Evolutionary conservation across 2,113 vertebrate genomes (phyloP).

Genomic region (Myodes glareolus): DNA sequence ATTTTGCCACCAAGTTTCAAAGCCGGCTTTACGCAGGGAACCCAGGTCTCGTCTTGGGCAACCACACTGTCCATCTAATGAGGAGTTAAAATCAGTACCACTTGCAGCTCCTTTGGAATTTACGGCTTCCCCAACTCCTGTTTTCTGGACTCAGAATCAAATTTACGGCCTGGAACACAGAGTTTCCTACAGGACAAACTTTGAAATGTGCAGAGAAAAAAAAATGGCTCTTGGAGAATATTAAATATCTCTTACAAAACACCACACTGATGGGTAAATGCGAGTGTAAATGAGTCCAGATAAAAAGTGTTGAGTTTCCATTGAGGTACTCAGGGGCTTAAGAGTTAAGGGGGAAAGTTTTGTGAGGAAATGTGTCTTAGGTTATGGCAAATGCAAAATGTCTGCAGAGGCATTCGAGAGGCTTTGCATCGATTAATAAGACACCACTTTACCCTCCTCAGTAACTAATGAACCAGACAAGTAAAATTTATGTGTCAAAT

Average conservation of each 20-base stretch:
- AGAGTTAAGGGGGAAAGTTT: conserved; percentile 70
- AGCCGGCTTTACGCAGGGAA: neutral
- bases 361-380: conserved; percentile 72
- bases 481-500: conserved; percentile 74
- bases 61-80: conserved; percentile 2
- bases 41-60: neutral
- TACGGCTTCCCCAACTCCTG: conserved; percentile 71
- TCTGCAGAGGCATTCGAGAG: conserved; percentile 69
- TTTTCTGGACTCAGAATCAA: conserved; percentile 75
- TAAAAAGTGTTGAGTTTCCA: conserved; percentile 75
- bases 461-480: conserved; percentile 77
- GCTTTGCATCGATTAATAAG: conserved; percentile 70
- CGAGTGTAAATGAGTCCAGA: conserved; percentile 79
- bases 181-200: conserved; percentile 80
- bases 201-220: conserved; percentile 72
- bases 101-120: conserved; percentile 72
- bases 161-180: conserved; percentile 75
- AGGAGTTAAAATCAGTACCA: conserved; percentile 55
- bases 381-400: conserved; percentile 76
- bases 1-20: neutral
- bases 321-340: conserved; percentile 69
- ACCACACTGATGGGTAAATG: conserved; percentile 75
- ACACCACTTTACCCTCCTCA: conserved; percentile 61
- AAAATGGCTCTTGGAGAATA: conserved; percentile 77
- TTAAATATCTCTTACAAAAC: conserved; percentile 80